Percentiles rank a stretch among this genome's conserved stretches.
phyloP scores from a whole-genome alignment of 2,888 invertebrate species.

The Diploptera punctata region DNA sequence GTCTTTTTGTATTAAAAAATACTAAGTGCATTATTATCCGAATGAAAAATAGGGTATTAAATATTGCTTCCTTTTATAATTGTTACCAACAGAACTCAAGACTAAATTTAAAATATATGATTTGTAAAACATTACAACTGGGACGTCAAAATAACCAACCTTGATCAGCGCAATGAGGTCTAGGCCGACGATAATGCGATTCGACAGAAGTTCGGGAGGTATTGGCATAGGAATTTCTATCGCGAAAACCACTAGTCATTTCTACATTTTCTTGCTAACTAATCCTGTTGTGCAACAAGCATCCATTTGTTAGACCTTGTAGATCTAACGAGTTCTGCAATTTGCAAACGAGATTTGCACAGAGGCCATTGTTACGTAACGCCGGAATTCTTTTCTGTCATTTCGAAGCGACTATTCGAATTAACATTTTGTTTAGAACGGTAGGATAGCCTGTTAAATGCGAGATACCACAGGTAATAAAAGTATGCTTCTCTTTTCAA shows the following conservation, averaged over 20 bases:
- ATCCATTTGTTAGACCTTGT: slow-evolving; percentile 4
- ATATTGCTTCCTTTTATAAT: no score
- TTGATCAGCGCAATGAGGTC: slow-evolving; percentile 40
- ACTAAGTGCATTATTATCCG: no score
- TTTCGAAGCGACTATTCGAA: no score
- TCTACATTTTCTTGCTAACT: slow-evolving; percentile 37
- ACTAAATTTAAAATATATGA: no score
- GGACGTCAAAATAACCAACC: slow-evolving; percentile 36
- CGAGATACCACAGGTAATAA: neutral
- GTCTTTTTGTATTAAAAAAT: no score
- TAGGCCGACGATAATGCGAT: slow-evolving; percentile 38
- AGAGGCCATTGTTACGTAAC: neutral
- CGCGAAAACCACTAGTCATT: slow-evolving; percentile 34
- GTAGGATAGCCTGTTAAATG: neutral
- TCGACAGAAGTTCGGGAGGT: slow-evolving; percentile 32
- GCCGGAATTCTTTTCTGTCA: no score
- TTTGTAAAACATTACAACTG: no score
- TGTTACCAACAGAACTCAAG: no score
- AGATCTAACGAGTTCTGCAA: neutral
- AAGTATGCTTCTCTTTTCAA: slow-evolving; percentile 19
- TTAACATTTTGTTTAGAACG: neutral
- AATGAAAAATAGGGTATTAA: no score
- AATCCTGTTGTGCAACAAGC: neutral
- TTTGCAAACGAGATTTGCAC: neutral
- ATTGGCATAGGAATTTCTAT: slow-evolving; percentile 32